Conservation (phyloP, 2,888 invertebrate species). For the Cordylochernes scorpioides region DNA sequence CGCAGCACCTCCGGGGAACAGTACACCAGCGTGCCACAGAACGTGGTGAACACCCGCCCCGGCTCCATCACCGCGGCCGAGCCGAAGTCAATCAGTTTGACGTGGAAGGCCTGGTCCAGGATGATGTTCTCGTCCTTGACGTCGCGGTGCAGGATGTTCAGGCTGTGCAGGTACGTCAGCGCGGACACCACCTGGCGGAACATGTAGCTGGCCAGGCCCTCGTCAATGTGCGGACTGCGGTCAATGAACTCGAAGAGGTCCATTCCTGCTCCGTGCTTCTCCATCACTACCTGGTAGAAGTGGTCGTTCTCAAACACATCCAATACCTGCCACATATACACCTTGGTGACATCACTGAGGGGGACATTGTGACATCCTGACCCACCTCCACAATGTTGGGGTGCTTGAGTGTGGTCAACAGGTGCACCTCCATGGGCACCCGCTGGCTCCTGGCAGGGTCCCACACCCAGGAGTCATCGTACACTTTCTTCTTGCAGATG, state of each 20-base stretch:
- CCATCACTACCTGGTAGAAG: constrained; percentile 47
- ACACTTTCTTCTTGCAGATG: constrained; percentile 38
- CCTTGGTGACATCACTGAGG: too few relatives aligned
- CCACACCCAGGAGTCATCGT: constrained; percentile 35
- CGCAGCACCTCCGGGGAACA: constrained; percentile 44
- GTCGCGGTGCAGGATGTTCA: constrained; percentile 40
- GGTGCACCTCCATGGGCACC: constrained; percentile 36
- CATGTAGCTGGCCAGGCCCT: constrained; percentile 37
- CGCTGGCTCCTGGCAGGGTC: constrained; percentile 27
- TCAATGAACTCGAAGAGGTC: constrained; percentile 51
- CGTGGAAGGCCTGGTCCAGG: constrained; percentile 39
- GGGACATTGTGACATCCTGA: too few relatives aligned
- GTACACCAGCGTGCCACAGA: constrained; percentile 47
- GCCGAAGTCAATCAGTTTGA: constrained; percentile 47
- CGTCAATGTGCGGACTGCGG: constrained; percentile 35
- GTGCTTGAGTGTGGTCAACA: constrained; percentile 36
- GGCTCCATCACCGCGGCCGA: constrained; percentile 36
- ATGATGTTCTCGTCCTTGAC: constrained; percentile 50
- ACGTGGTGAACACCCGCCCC: constrained; percentile 37
- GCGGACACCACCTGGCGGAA: constrained; percentile 44
- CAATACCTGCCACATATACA: too few relatives aligned
- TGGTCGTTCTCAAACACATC: constrained; percentile 40
- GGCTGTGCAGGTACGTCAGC: constrained; percentile 37
- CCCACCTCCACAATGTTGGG: constrained; percentile 35
- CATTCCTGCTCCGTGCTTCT: constrained; percentile 45